Base-by-base conservation (phyloP, 1,140 invertebrate genomes). In the Lordiphosa clarofinis region DNA sequence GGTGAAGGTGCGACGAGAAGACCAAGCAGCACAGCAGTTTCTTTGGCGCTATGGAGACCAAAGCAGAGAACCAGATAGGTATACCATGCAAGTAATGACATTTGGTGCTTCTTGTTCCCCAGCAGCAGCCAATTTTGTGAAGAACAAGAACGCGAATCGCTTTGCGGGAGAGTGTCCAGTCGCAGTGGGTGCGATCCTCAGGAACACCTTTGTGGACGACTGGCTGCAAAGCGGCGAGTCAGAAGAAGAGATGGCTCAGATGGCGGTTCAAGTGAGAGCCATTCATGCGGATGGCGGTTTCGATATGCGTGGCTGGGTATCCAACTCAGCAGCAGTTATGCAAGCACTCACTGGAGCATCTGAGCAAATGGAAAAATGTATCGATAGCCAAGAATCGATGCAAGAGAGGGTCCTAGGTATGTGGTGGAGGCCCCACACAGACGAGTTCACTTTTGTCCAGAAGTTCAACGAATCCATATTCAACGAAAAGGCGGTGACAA, bases 71-170 rank as follows among this genome's bases (percentile, higher is more conserved):
- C 56, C 56, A 4, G 60, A 66, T 2, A 54, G 52, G n/a, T 89
- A 81, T 46, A 35, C 38, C 1, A 89, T 89, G 84, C 72, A 52
- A 0, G 70, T 69, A 0, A 66, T 89, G 52, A 79, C 87, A 1
- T 89, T 89, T 46, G 87, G 81, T 0, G 72, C 81, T 0, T 60
- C 46, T 4, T 81, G 69, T n/a, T 89, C 88, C 1, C 86, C 84
- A 2, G 65, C 56, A 38, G 43, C 60, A 5, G 88, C 86, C 0
- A 49, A 75, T 8, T 63, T 55, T 52, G 61, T 89, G 1, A 62
- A 70, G 11, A 69, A 88, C 47, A 24, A 31, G 15, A 88, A 89
- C 40, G 82, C 88, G 2, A 6, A 35, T 4, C 73, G 0, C 76
- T 87, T 5, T 39, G 89, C 0, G 10, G 37, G 24, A 11, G 35